A percentile compares a stretch with the other conserved stretches of the same genome.
Conservation (phyloP, 2,888 invertebrate genomes). For the Athalia rosae region DNA sequence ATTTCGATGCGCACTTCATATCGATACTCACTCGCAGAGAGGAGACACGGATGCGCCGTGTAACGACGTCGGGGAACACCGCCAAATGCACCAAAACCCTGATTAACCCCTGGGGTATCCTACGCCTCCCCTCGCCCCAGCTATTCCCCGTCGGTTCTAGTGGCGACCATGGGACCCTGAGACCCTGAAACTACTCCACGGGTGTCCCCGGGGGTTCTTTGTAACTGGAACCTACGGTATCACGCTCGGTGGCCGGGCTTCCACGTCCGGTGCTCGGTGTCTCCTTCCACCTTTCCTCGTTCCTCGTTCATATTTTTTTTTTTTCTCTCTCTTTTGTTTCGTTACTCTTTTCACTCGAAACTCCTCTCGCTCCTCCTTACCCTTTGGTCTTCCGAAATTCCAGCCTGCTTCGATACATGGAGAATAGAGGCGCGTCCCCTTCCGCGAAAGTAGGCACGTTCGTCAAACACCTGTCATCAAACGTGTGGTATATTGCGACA, state of each 20-base stretch:
- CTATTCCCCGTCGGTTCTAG: background rate
- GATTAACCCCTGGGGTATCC: constrained; percentile 26
- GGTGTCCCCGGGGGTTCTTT: constrained; percentile 21
- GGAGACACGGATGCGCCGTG: background rate
- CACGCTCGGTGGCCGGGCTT: constrained; percentile 36
- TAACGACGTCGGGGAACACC: too few species aligned
- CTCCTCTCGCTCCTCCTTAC: background rate
- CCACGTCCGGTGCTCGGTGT: constrained; percentile 41
- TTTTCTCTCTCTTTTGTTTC: background rate
- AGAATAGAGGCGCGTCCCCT: background rate
- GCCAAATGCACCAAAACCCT: constrained; percentile 22
- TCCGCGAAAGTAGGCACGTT: background rate
- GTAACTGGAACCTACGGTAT: constrained; percentile 36
- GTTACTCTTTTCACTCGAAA: background rate
- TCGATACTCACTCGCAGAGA: background rate
- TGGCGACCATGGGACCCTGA: background rate
- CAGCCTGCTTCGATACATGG: too few species aligned
- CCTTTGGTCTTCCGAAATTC: too few species aligned
- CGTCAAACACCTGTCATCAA: constrained; percentile 21
- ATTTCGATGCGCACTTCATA: too few species aligned
- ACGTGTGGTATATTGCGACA: constrained; percentile 1
- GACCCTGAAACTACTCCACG: constrained; percentile 2
- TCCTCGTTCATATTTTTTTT: background rate
- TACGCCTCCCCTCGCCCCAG: background rate
- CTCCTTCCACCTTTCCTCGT: background rate